Conservation (phyloP, 1,140 invertebrate species). For the Lordiphosa mommai region DNA sequence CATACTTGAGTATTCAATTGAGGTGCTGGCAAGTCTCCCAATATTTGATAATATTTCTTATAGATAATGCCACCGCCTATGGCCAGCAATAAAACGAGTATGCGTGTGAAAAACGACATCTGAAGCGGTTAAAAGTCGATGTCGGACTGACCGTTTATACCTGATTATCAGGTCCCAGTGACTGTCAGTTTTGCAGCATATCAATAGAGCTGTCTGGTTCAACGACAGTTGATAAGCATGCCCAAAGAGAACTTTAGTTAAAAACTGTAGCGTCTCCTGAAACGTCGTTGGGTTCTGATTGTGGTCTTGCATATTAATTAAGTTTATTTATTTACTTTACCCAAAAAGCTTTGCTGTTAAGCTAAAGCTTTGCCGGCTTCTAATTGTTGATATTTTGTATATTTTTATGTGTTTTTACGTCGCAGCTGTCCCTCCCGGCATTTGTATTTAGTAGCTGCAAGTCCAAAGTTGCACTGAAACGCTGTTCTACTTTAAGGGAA, state of each 20-base stretch:
- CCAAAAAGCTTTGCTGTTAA: conserved; percentile 14
- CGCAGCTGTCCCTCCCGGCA: not conserved
- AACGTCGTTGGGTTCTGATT: not conserved
- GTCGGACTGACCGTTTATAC: conserved; percentile 4
- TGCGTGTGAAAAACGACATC: conserved; percentile 38
- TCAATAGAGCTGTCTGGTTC: conserved; percentile 1
- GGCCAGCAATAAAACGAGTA: conserved; percentile 58
- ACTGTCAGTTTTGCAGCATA: conserved; percentile 1
- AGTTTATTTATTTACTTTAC: conserved; percentile 28
- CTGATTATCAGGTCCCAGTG: not conserved
- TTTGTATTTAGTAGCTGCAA: not conserved
- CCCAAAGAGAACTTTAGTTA: not conserved
- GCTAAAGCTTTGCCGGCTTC: conserved; percentile 12
- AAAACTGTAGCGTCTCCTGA: conserved; percentile 12
- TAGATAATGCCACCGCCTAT: conserved; percentile 52
- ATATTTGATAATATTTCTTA: conserved; percentile 36
- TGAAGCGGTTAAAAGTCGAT: conserved; percentile 2
- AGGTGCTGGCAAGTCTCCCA: conserved; percentile 43
- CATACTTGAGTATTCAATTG: conserved; percentile 52
- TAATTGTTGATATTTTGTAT: conserved; percentile 5
- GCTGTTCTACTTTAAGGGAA: too few species aligned
- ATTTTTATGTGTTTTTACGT: not conserved
- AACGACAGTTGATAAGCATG: conserved; percentile 1
- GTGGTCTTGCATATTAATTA: too few species aligned
- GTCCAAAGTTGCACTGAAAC: too few species aligned